Evolutionary conservation across 2,113 vertebrate genomes (phyloP).

Genomic region (Periophthalmus modestus): DNA sequence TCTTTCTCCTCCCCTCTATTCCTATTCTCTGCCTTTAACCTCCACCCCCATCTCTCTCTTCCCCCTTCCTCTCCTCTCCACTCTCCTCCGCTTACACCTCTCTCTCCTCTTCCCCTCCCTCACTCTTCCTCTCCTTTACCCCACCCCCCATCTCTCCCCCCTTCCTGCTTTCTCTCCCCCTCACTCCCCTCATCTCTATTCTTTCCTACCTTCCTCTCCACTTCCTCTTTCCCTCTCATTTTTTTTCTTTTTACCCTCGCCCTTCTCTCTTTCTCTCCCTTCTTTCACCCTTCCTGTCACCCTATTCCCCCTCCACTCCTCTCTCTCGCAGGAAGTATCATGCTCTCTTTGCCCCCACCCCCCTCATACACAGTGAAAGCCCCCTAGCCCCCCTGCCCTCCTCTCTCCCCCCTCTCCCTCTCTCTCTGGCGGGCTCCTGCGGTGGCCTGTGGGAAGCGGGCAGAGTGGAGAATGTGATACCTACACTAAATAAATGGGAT

Average conservation of each 20-base stretch:
- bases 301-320: constrained; percentile 41
- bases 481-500: constrained; percentile 65
- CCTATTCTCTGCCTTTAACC: neutral
- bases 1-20: neutral
- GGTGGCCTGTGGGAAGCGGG: constrained; percentile 47
- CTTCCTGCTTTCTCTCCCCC: neutral
- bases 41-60: no score
- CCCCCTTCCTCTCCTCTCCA: neutral
- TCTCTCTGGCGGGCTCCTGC: constrained; percentile 45
- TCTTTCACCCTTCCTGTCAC: neutral
- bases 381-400: constrained; percentile 23
- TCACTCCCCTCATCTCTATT: no score
- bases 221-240: no score
- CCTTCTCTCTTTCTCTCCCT: no score
- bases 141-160: no score
- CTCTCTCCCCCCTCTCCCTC: constrained; percentile 17
- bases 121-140: neutral
- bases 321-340: constrained; percentile 56
- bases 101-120: neutral
- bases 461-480: constrained; percentile 59
- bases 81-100: no score
- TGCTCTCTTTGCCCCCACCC: constrained; percentile 22
- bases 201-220: no score
- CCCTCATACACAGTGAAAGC: no score
- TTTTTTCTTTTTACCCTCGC: no score